Evolutionary conservation across 2,797 vertebrate species (phyloP).

Genomic region (Acanthis flammea): DNA sequence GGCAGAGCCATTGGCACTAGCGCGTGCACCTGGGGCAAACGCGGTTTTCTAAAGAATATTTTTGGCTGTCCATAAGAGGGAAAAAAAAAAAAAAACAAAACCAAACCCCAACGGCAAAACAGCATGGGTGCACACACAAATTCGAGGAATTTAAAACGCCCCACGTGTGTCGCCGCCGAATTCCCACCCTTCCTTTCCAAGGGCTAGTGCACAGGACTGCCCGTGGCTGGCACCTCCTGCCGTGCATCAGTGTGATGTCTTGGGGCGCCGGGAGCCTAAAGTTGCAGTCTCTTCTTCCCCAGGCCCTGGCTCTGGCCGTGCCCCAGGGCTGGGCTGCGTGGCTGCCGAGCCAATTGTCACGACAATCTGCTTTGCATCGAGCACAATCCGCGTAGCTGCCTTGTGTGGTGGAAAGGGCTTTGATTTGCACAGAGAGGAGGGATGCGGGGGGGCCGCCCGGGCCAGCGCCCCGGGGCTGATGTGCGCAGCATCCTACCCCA

Average conservation of each 20-base stretch:
- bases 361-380: conserved; percentile 71
- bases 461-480: conserved; percentile 19
- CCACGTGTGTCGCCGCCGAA: conserved; percentile 11
- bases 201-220: conserved; percentile 65
- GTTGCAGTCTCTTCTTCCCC: neutral
- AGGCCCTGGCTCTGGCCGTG: neutral
- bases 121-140: neutral
- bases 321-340: neutral
- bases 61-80: conserved; percentile 45
- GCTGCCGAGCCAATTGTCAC: neutral
- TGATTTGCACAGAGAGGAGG: conserved; percentile 77
- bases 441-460: neutral
- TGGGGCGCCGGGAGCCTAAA: neutral
- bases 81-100: too few relatives aligned
- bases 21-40: conserved; percentile 59
- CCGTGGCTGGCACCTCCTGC: conserved; percentile 62
- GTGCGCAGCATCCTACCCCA: conserved; percentile 24
- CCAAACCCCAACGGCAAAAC: neutral
- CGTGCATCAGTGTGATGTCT: neutral
- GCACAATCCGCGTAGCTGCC: conserved; percentile 67
- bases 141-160: conserved; percentile 52
- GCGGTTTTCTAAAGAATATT: conserved; percentile 64
- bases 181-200: conserved; percentile 57
- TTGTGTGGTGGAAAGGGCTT: conserved; percentile 74
- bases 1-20: conserved; percentile 49